Conservation (phyloP, 2,113 vertebrate species). For the Sturnira hondurensis region DNA sequence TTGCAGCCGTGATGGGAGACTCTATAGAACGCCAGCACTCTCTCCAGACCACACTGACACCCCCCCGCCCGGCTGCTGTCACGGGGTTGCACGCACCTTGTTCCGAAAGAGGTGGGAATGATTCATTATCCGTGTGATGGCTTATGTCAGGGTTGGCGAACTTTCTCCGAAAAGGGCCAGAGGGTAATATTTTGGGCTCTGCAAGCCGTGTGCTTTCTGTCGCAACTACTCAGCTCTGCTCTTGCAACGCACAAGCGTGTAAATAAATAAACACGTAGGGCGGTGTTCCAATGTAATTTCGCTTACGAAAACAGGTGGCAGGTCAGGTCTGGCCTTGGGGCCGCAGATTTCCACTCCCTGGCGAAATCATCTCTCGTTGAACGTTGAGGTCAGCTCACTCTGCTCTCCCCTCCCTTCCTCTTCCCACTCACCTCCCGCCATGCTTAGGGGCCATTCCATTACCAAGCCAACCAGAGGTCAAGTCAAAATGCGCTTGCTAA, state of each 20-base stretch:
- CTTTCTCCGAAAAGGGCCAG: background rate
- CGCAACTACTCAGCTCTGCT: background rate
- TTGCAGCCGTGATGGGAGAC: background rate
- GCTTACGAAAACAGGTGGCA: background rate
- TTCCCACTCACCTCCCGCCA: background rate
- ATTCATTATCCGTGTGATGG: background rate
- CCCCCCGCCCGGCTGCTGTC: background rate
- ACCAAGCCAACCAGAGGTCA: background rate
- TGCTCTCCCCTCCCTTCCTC: background rate
- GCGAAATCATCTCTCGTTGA: background rate
- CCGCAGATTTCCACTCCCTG: background rate
- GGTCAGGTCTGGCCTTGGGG: background rate
- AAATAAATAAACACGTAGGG: background rate
- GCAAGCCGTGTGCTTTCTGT: background rate
- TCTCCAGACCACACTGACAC: background rate
- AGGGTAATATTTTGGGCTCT: background rate
- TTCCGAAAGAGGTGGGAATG: background rate
- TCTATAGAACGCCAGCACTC: rapidly evolving
- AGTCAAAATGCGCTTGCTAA: background rate
- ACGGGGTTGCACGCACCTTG: background rate
- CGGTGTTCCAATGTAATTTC: background rate
- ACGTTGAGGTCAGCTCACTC: no score
- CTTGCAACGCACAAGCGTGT: rapidly evolving
- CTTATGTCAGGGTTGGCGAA: background rate
- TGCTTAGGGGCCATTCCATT: background rate